These are phyloP conservation scores for Ennomos erosarius DNA, from an alignment of 2,888 invertebrate genomes.

Conservation along the genomic window DNA sequence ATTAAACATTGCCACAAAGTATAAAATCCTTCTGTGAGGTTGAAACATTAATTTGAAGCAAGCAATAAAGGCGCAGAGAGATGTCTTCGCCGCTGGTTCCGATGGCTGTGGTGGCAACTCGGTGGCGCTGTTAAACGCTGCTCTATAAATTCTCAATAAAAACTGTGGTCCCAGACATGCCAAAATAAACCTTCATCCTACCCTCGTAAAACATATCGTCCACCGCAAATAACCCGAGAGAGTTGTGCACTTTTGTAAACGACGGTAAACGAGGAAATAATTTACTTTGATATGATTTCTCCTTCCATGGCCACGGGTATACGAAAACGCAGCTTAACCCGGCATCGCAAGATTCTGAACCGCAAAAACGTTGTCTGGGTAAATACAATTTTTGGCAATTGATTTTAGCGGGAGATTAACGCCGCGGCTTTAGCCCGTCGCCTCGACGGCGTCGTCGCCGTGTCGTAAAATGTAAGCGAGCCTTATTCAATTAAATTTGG, in stretches of 20 bases:
- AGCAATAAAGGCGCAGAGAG: slow-evolving; percentile 81
- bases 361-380: slow-evolving; percentile 44
- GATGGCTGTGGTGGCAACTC: slow-evolving; percentile 49
- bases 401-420: slow-evolving; percentile 80
- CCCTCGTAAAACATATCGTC: slow-evolving; percentile 54
- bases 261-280: slow-evolving; percentile 75
- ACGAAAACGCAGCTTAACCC: slow-evolving; percentile 63
- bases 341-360: slow-evolving; percentile 55
- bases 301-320: slow-evolving; percentile 54
- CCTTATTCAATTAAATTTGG: slow-evolving; percentile 83
- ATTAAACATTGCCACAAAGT: slow-evolving; percentile 76
- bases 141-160: slow-evolving; percentile 80
- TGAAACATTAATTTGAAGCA: slow-evolving; percentile 82
- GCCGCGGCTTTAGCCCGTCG: slow-evolving; percentile 68
- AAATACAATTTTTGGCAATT: slow-evolving; percentile 81
- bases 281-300: slow-evolving; percentile 78
- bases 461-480: slow-evolving; percentile 82
- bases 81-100: slow-evolving; percentile 67
- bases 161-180: slow-evolving; percentile 52
- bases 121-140: slow-evolving; percentile 72
- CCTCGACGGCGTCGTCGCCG: slow-evolving; percentile 53
- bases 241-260: slow-evolving; percentile 73
- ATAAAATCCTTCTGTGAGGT: slow-evolving; percentile 74
- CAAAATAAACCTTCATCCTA: slow-evolving; percentile 65
- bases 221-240: slow-evolving; percentile 45